Evolutionary conservation across 2,888 invertebrate genomes (phyloP), one percentile per base, ranked within the genome.

Genomic region (Chrysolina haemoptera): DNA sequence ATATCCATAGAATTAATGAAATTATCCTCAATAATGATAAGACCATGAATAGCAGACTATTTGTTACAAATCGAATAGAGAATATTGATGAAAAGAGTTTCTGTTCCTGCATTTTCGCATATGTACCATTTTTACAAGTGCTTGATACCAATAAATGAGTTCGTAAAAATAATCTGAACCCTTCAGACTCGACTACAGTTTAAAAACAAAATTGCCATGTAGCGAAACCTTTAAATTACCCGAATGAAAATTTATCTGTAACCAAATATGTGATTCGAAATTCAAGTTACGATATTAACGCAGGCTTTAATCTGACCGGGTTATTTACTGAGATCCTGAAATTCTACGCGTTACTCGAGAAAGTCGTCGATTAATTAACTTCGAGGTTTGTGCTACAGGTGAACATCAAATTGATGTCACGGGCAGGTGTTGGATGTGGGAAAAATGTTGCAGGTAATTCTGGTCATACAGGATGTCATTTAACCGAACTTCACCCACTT

Each of bases 221-320:
- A 59, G 12, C 9, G 59, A n/a, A 8, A n/a, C 27, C 35, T 6
- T 9, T 27, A n/a, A 27, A 35, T 59, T 35, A 35, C 27, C n/a
- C 6, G n/a, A 59, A 59, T 35, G 22, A 59, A 59, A 59, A 59
- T 59, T 27, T 59, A 59, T 59, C 14, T 35, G 59, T 59, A 59
- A 59, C 35, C 10, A n/a, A 59, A 59, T 59, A 59, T 16, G 22
- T 1, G 20, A n/a, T 59, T 59, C 35, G 16, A 35, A 59, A 59
- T 12, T 59, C 35, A 8, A 16, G 35, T 59, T 14, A 59, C 22
- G 59, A 59, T 22, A 59, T 59, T 59, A 59, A 14, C n/a, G 16
- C 59, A 10, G 6, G n/a, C 12, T 59, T 59, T 59, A 35, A 59
- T 59, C 27, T 2, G 8, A 35, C 35, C 12, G 22, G 35, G 59